Evolutionary conservation across 2,888 invertebrate species (phyloP).

Genomic region (Athrips mouffetella): DNA sequence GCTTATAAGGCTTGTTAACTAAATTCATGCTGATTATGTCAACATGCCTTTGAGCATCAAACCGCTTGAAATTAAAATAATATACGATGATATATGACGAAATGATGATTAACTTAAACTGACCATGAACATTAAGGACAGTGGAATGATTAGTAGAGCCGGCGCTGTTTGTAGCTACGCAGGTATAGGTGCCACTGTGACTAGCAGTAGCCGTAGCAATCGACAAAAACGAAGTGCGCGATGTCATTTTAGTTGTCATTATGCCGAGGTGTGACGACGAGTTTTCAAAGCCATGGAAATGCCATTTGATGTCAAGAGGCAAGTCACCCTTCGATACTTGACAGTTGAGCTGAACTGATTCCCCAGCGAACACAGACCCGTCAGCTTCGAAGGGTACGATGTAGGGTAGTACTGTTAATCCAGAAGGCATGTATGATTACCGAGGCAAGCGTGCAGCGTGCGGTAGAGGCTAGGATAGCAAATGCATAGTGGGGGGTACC

Average conservation of each 20-base stretch:
- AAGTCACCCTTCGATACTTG: slow-evolving; percentile 85
- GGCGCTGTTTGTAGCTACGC: slow-evolving; percentile 84
- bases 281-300: slow-evolving; percentile 82
- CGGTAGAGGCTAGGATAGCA: slow-evolving; percentile 52
- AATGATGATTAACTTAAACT: slow-evolving; percentile 53
- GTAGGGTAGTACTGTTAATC: slow-evolving; percentile 81
- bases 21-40: slow-evolving; percentile 64
- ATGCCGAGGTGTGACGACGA: slow-evolving; percentile 79
- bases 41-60: slow-evolving; percentile 47
- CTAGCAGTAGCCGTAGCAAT: slow-evolving; percentile 83
- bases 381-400: slow-evolving; percentile 82
- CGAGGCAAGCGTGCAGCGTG: slow-evolving; percentile 73
- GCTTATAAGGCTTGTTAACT: slow-evolving; percentile 43
- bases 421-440: slow-evolving; percentile 66
- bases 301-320: slow-evolving; percentile 86
- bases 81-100: slow-evolving; percentile 29
- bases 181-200: slow-evolving; percentile 87
- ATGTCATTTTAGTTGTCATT: slow-evolving; percentile 81
- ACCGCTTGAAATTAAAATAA: slow-evolving; percentile 37
- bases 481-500: slow-evolving; percentile 71
- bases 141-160: slow-evolving; percentile 83
- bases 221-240: slow-evolving; percentile 83
- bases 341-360: slow-evolving; percentile 83
- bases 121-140: slow-evolving; percentile 77
- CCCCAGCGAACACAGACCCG: slow-evolving; percentile 83